phyloP scores from a whole-genome alignment of 2,888 invertebrate genomes.

The Mylabris sibirica region DNA sequence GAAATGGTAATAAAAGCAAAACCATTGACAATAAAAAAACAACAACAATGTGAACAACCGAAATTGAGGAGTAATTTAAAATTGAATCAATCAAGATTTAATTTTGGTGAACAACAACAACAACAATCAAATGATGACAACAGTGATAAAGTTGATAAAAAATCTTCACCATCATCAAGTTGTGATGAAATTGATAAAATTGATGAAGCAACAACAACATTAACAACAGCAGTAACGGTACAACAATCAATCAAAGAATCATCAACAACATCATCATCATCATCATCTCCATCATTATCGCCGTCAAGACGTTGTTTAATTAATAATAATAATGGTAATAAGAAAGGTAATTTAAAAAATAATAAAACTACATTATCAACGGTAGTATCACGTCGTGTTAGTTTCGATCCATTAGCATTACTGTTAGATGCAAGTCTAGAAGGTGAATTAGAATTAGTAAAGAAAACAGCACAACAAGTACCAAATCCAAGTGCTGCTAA shows the following conservation, averaged over 20 bases:
- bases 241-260: not conserved
- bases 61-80: constrained; percentile 67
- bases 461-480: constrained; percentile 92
- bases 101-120: constrained; percentile 33
- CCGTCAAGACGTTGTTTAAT: not conserved
- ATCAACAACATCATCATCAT: constrained; percentile 1
- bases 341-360: constrained; percentile 78
- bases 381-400: constrained; percentile 76
- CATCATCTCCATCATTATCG: constrained; percentile 5
- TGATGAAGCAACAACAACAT: not conserved
- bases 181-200: not conserved
- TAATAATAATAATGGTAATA: constrained; percentile 46
- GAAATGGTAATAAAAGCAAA: constrained; percentile 76
- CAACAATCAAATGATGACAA: not conserved
- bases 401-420: constrained; percentile 96
- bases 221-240: not conserved
- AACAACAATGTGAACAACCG: constrained; percentile 81
- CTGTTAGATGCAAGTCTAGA: constrained; percentile 97
- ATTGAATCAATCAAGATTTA: constrained; percentile 47
- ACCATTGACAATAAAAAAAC: constrained; percentile 83
- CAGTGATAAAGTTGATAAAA: not conserved
- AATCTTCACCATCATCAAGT: not conserved
- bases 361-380: constrained; percentile 72
- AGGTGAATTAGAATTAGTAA: constrained; percentile 96
- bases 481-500: constrained; percentile 97